Evolutionary conservation across 2,797 vertebrate species (phyloP).

Genomic region (Luscinia megarhynchos): DNA sequence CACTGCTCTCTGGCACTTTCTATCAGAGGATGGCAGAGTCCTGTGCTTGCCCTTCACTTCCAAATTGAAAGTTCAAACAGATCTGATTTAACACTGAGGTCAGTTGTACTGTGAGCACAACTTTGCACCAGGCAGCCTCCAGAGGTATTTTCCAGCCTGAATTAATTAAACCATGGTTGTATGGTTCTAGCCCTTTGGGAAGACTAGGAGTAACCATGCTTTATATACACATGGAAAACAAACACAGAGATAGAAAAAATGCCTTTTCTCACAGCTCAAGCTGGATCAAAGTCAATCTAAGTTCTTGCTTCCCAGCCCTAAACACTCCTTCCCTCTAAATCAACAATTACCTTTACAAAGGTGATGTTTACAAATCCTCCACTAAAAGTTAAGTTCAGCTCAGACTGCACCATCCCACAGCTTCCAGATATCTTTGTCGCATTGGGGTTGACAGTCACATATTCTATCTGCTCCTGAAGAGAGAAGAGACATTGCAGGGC

Average conservation of each 20-base stretch:
- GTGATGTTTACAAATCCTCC: conserved; percentile 81
- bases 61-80: background rate
- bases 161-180: background rate
- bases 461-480: conserved; percentile 71
- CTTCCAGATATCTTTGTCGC: conserved; percentile 71
- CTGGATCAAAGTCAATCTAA: background rate
- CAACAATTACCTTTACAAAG: conserved; percentile 84
- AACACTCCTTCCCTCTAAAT: background rate
- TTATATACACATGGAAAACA: background rate
- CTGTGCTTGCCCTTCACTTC: background rate
- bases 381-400: conserved; percentile 80
- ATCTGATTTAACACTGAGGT: background rate
- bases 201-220: background rate
- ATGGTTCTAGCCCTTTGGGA: background rate
- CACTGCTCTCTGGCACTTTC: background rate
- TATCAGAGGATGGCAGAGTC: background rate
- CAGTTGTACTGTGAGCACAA: background rate
- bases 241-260: background rate
- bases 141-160: background rate
- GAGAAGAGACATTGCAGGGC: conserved; percentile 33
- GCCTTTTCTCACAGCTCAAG: background rate
- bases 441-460: conserved; percentile 82
- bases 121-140: background rate
- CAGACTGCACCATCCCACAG: conserved; percentile 71
- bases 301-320: background rate